Conservation (phyloP, 2,797 vertebrate species). For the Lemur catta region DNA sequence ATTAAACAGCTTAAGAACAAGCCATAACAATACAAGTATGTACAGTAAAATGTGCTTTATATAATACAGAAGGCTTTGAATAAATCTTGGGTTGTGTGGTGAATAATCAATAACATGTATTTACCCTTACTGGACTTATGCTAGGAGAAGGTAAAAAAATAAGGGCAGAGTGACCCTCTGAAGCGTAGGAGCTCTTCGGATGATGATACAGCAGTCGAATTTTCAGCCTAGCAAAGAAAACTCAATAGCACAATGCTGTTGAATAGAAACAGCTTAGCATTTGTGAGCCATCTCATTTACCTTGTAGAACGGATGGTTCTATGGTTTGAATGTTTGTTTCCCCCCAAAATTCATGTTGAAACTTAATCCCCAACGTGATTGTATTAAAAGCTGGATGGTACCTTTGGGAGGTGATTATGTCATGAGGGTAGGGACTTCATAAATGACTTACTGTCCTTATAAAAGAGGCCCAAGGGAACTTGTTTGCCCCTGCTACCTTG, state of each 20-base stretch:
- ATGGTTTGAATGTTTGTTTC: neutral
- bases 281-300: neutral
- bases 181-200: neutral
- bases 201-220: neutral
- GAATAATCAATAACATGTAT: neutral
- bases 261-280: neutral
- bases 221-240: neutral
- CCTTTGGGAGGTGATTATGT: neutral
- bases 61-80: neutral
- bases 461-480: neutral
- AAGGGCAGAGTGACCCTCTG: neutral
- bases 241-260: neutral
- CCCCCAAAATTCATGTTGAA: neutral
- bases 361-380: neutral
- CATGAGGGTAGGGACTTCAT: neutral
- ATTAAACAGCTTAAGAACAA: constrained; percentile 28
- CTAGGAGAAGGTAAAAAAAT: neutral
- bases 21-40: neutral
- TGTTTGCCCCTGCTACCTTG: neutral
- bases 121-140: neutral
- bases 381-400: neutral
- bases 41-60: neutral
- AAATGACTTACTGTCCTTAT: neutral
- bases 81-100: neutral
- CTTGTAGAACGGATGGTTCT: neutral